phyloP scores from a whole-genome alignment of 2,888 invertebrate genomes.

The Lamellibrachia satsuma region DNA sequence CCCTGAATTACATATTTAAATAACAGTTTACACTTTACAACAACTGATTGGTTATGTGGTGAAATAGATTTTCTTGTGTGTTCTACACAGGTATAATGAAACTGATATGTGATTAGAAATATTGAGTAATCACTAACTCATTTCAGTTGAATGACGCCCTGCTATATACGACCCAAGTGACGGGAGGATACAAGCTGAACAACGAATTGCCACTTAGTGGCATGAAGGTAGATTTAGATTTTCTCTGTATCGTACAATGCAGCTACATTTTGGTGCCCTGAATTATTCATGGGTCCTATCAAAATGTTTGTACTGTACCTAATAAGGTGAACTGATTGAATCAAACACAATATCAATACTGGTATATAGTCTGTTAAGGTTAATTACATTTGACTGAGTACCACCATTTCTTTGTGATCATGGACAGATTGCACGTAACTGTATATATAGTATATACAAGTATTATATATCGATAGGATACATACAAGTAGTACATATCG shows the following conservation, averaged over 20 bases:
- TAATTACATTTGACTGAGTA: too few relatives aligned
- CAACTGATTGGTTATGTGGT: not conserved
- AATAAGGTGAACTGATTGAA: too few relatives aligned
- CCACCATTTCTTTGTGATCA: too few relatives aligned
- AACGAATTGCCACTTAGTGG: slow-evolving; percentile 69
- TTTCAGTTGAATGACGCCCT: slow-evolving; percentile 63
- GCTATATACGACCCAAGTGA: slow-evolving; percentile 57
- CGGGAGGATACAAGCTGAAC: slow-evolving; percentile 64
- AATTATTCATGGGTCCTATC: too few relatives aligned
- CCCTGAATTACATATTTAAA: not conserved
- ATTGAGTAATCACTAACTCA: not conserved
- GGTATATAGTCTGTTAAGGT: too few relatives aligned
- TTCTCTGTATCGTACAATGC: not conserved
- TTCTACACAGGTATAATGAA: not conserved
- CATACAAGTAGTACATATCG: too few relatives aligned
- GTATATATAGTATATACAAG: too few relatives aligned
- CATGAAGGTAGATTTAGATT: slow-evolving; percentile 66
- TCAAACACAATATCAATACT: too few relatives aligned
- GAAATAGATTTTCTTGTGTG: not conserved
- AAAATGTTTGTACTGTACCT: too few relatives aligned
- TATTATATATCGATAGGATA: too few relatives aligned
- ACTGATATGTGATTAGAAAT: not conserved
- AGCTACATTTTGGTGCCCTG: not conserved
- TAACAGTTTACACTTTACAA: not conserved
- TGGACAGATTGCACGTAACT: too few relatives aligned